Percentiles rank a stretch among this genome's conserved stretches.
Conservation (phyloP, 2,888 invertebrate genomes). For the Phymatocera aterrima region DNA sequence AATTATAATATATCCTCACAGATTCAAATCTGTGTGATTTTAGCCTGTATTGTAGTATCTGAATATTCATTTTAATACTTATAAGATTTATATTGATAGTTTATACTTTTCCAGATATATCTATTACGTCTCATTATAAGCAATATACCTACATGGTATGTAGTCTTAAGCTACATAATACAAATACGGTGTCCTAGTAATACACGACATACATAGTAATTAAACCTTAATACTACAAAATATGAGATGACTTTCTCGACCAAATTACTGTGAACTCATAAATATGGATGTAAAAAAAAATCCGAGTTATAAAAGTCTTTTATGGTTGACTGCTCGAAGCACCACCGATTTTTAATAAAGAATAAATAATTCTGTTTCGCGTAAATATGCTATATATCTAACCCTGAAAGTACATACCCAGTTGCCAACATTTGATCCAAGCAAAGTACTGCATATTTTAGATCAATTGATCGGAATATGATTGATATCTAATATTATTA, state of each 20-base stretch:
- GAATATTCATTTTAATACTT: conserved; percentile 28
- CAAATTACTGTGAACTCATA: conserved; percentile 11
- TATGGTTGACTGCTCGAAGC: background rate
- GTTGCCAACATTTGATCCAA: background rate
- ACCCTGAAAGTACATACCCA: background rate
- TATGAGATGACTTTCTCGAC: background rate
- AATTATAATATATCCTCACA: conserved; percentile 16
- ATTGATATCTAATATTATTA: conserved; percentile 10
- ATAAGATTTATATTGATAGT: conserved; percentile 23
- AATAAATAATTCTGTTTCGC: background rate
- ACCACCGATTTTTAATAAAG: background rate
- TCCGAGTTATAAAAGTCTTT: background rate
- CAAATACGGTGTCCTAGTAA: conserved; percentile 23
- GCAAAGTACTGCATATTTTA: background rate
- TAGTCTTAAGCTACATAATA: conserved; percentile 16
- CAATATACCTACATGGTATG: background rate
- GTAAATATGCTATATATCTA: no score
- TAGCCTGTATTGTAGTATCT: conserved; percentile 3
- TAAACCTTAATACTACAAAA: conserved; percentile 35
- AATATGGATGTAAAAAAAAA: conserved; percentile 4
- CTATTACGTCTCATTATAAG: conserved; percentile 12
- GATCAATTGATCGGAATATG: background rate
- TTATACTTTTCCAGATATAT: background rate
- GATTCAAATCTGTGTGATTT: background rate
- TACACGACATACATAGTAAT: conserved; percentile 14